Base-by-base conservation (phyloP, 1,140 invertebrate species). In the Periplaneta americana region DNA sequence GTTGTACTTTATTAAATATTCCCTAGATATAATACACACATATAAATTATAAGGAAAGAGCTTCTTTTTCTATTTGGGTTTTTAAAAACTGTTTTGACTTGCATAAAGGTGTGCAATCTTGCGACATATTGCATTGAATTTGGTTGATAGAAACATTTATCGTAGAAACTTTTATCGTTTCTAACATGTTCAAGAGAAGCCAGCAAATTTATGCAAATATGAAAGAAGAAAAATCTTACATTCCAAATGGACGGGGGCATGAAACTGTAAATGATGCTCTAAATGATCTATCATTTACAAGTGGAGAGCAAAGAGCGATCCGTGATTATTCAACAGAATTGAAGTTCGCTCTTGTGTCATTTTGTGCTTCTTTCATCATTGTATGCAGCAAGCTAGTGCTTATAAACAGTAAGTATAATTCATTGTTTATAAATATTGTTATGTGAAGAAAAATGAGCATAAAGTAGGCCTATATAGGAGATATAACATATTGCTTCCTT, bases 381-480 rank as follows among this genome's bases (percentile, higher is more conserved):
- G 35, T 78, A 17, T 34, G 35, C 36, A 78, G 34, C 34, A 78
- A 78, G 34, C 13, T 78, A 18, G 10, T 36, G 11, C 0, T 31
- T 78, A 37, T 48, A 34, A 37, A 78, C 28, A 48, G 77, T 78
- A 78, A 78, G 77, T 78, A 34, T 32, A 78, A 28, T 37, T 37
- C 9, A 4, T 76, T 76, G 11, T 33, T 13, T 75, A 13, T 75
- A 32, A 34, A 75, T n/a, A n/a, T 48, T 22, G 39, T 1, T 48
- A 22, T 48, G 10, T 48, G 39, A 48, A 48, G n/a, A 48, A 6
- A 15, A 48, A n/a, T 66, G 48, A 66, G 5, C 22, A 66, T n/a
- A n/a, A n/a, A n/a, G n/a, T n/a, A n/a, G n/a, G n/a, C n/a, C n/a
- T n/a, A n/a, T n/a, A n/a, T n/a, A n/a, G n/a, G n/a, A n/a, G n/a